Evolutionary conservation across 2,113 vertebrate genomes (phyloP), one percentile per base, ranked within the genome.

Genomic region (Limnothrissa miodon): DNA sequence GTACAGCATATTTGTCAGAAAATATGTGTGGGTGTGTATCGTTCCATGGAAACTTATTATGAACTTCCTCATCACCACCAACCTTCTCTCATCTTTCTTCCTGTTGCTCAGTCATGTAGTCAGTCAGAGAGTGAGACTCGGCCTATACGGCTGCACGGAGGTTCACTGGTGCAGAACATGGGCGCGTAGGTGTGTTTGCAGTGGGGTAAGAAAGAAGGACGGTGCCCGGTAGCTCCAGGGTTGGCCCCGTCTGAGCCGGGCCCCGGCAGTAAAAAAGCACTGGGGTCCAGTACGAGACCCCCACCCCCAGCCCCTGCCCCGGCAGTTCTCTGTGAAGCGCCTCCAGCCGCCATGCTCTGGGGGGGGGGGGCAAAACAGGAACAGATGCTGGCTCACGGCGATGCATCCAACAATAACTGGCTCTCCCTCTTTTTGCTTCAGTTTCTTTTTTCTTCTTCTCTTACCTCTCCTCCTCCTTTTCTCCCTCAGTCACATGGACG

Each of bases 341-440:
- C 83, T 89, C 89, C 92, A 93, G 89, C 53, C 87, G 83, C 78
- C 86, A 88, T 83, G 80, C 70, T 29, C 79, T 88, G 87, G 90
- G 91, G 91, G 87, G 89, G 91, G 85, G 86, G 82, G 81, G 82
- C 79, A 92, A 94, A 94, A 89, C 86, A 94, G 87, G 89, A 94
- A 90, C 93, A 94, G 83, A 94, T 93, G 94, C 87, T 89, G 84
- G 56, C 86, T 87, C 53, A 56, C 85, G 39, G 81, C 74, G 88
- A 70, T 81, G 80, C 80, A 86, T 93, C 91, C 91, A 93, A 92
- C 85, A 91, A 89, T 91, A 94, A 85, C 81, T 48, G 74, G 79
- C 82, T 86, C 82, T 53, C 81, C 59, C 80, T 79, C 29, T 33
- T 79, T 44, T 66, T 33, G 78, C 29, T 62, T 62, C 80, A 15